A percentile compares a stretch with the other conserved stretches of the same genome.
Evolutionary conservation across 2,888 invertebrate genomes (phyloP).

Genomic region (Serripes groenlandicus): DNA sequence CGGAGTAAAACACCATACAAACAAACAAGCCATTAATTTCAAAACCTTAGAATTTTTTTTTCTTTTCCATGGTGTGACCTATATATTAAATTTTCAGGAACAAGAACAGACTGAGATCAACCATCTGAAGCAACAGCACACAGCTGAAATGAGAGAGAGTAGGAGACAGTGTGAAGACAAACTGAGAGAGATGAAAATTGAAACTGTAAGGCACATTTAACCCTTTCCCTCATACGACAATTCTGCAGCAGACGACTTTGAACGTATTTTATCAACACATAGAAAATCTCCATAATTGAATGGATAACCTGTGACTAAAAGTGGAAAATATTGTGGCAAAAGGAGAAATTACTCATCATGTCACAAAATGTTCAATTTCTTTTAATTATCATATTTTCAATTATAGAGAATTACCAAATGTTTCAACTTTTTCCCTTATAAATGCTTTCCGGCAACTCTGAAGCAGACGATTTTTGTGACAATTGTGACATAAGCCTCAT

Average conservation of each 20-base stretch:
- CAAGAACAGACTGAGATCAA: conserved; percentile 49
- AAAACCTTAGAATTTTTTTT: neutral
- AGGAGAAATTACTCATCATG: neutral
- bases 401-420: too few relatives aligned
- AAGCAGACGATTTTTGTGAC: too few relatives aligned
- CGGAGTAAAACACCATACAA: neutral
- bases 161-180: conserved; percentile 73
- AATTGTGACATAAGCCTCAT: too few relatives aligned
- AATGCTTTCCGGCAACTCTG: too few relatives aligned
- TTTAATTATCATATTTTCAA: too few relatives aligned
- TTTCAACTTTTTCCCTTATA: too few relatives aligned
- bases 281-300: too few relatives aligned
- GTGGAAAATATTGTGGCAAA: conserved; percentile 9
- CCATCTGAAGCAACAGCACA: conserved; percentile 66
- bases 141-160: conserved; percentile 67
- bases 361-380: too few relatives aligned
- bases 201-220: conserved; percentile 69
- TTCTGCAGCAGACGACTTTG: too few relatives aligned
- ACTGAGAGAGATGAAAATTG: conserved; percentile 69
- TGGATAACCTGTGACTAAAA: too few relatives aligned
- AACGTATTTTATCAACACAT: too few relatives aligned
- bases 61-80: neutral
- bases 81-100: conserved; percentile 71
- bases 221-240: too few relatives aligned
- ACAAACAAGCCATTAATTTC: neutral